These are phyloP conservation scores for Acrocyrtus sp. DNA, from an alignment of 2,888 invertebrate species.

Conservation along the genomic window DNA sequence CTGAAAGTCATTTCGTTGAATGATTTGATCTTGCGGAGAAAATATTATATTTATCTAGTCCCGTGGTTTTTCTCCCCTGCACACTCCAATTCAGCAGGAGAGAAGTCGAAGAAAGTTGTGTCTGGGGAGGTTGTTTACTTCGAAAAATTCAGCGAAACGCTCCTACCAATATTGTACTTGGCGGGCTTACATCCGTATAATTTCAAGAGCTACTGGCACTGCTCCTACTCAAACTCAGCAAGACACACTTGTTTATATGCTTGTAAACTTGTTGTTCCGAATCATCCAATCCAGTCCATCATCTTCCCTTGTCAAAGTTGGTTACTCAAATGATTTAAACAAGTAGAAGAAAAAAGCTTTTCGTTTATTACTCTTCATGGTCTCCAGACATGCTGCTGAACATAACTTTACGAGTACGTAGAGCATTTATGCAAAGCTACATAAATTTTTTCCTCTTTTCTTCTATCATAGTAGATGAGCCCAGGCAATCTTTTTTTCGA, in stretches of 20 bases:
- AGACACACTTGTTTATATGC: too few species aligned
- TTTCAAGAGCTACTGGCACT: too few species aligned
- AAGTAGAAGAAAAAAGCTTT: conserved; percentile 34
- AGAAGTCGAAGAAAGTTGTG: conserved; percentile 16
- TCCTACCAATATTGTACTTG: not conserved
- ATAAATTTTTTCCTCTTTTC: not conserved
- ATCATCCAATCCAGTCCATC: conserved; percentile 29
- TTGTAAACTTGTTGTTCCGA: not conserved
- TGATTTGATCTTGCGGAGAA: not conserved
- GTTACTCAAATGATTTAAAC: conserved; percentile 46
- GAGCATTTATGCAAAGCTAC: not conserved
- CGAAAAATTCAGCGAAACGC: not conserved
- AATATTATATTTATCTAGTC: not conserved
- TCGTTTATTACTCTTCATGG: conserved; percentile 38
- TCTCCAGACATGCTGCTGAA: not conserved
- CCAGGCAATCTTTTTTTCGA: too few species aligned
- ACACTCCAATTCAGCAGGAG: too few species aligned
- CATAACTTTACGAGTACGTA: not conserved
- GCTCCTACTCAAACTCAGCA: too few species aligned
- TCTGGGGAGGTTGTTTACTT: conserved; percentile 46
- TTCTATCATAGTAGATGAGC: not conserved
- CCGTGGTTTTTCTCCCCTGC: not conserved
- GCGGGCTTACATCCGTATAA: not conserved
- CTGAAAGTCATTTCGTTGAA: not conserved
- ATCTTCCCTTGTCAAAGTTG: conserved; percentile 45